These are phyloP conservation scores for Lutraria lutraria DNA, from an alignment of 2,888 invertebrate species.

Conservation along the genomic window DNA sequence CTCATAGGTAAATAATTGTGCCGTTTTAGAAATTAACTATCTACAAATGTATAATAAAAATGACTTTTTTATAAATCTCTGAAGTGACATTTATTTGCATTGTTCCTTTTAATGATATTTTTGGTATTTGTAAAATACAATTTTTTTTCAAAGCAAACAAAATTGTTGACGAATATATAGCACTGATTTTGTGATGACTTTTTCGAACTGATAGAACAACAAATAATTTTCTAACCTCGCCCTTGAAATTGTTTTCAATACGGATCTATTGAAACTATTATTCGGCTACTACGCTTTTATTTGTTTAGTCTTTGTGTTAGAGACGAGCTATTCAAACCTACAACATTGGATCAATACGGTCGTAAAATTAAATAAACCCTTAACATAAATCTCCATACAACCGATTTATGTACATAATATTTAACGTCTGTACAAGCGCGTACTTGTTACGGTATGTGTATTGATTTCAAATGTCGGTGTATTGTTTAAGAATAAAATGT, in stretches of 20 bases:
- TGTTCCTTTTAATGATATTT: no score
- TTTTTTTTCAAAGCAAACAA: no score
- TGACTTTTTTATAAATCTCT: no score
- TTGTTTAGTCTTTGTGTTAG: slow-evolving; percentile 5
- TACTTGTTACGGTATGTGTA: background rate
- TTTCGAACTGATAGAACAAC: background rate
- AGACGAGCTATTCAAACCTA: background rate
- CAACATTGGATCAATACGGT: background rate
- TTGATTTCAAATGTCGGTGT: background rate
- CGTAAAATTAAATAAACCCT: background rate
- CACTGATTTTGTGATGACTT: no score
- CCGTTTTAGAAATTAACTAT: no score
- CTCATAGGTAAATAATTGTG: no score
- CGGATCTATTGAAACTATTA: background rate
- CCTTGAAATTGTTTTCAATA: background rate
- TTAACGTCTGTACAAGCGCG: background rate
- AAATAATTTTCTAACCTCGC: background rate
- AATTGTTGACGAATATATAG: no score
- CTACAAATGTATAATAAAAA: no score
- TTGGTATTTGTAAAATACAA: no score
- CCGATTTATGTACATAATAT: background rate
- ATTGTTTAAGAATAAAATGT: no score
- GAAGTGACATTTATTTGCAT: no score
- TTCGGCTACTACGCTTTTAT: background rate
- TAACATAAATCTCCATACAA: background rate